Conservation (phyloP, 2,888 invertebrate species). For the Drosophila peninsularis region DNA sequence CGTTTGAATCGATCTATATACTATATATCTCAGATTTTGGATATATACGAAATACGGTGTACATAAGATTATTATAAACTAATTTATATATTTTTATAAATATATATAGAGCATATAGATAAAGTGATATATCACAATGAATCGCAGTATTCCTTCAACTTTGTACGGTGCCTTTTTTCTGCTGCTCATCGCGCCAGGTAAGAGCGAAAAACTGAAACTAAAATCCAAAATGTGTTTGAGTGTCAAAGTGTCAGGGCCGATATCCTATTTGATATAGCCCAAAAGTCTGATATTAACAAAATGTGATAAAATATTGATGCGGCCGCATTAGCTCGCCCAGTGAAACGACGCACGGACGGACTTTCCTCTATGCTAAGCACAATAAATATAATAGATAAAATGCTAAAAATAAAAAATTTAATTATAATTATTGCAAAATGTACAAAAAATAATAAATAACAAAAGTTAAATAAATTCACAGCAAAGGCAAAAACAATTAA, state of each 20-base stretch:
- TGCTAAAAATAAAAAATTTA: background rate
- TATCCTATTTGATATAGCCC: constrained; percentile 3
- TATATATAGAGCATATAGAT: background rate
- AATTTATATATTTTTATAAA: background rate
- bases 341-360: background rate
- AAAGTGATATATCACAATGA: constrained; percentile 38
- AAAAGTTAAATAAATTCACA: background rate
- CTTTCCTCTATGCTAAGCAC: background rate
- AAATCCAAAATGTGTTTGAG: constrained; percentile 3
- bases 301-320: constrained; percentile 48
- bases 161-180: constrained; percentile 49
- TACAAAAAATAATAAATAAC: background rate
- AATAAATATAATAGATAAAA: constrained; percentile 2
- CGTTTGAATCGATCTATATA: background rate
- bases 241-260: background rate
- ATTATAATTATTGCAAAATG: constrained; percentile 11
- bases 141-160: constrained; percentile 22
- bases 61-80: background rate
- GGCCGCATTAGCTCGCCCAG: constrained; percentile 4
- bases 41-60: constrained; percentile 19
- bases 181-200: constrained; percentile 66
- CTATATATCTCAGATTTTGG: constrained; percentile 33
- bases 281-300: constrained; percentile 16
- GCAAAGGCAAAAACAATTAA: constrained; percentile 17
- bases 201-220: constrained; percentile 14